Base-by-base conservation (phyloP, 35 echinoderm and acorn worm genomes). In the Apostichopus japonicus region DNA sequence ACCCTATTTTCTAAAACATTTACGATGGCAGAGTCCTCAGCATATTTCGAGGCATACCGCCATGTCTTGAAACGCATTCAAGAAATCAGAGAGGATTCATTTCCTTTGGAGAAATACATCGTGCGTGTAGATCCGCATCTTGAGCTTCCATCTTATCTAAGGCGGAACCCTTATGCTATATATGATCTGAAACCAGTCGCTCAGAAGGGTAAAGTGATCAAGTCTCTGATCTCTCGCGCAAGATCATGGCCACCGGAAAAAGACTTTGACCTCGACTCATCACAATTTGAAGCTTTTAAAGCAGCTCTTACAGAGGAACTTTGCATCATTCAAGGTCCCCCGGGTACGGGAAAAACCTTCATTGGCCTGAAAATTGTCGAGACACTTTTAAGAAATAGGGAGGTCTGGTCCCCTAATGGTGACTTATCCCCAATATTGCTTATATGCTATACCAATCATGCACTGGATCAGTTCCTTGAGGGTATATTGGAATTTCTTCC, bases 11-110 rank as follows among this genome's bases (percentile, higher is more conserved):
- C 90, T 56, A 53, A 54, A 65, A 78, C 44, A 10, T 99, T 94
- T 27, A 79, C 92, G 5, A 99, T 99, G 97, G 93, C 93, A 33
- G 97, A 99, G 65, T 95, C 97, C 22, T 93, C 97, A 55, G 95
- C 97, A 10, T 99, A 96, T 90, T 99, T 99, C 84, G 97, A 99
- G 86, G 93, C 95, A 57, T 99, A 99, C 73, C 83, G 97, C 17
- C 95, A 96, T 76, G 97, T 99, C 11, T 92, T 99, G 2, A 53
- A 86, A 27, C 84, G 97, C 51, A 82, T 99, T 10, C 93, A 99
- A 86, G 23, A 92, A 78, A 92, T 96, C 25, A 92, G 55, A 19
- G 93, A 84, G 65, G 21, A 92, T 44, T 88, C 79, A 44, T 65
- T 99, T 17, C 97, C 97, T 8, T 70, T 99, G 0, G 57, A 92